Conservation (phyloP, 2,113 vertebrate species). For the Cottus gobio region DNA sequence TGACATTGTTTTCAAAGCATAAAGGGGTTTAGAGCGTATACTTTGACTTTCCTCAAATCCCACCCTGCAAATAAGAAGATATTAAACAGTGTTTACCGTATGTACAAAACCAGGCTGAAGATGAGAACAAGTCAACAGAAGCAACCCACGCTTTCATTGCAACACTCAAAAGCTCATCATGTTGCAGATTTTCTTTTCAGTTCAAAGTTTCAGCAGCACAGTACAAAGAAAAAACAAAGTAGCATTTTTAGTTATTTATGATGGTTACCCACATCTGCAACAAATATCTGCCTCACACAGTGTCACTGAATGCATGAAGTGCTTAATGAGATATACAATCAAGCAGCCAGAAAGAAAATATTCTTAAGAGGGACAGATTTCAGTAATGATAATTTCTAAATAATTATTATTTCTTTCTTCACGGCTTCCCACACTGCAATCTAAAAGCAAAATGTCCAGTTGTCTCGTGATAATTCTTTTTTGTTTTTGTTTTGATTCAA, state of each 20-base stretch:
- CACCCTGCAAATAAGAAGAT: constrained; percentile 24
- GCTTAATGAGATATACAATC: constrained; percentile 17
- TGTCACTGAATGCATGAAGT: neutral
- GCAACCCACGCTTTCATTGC: neutral
- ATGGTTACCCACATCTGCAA: neutral
- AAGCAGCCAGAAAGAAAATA: constrained; percentile 11
- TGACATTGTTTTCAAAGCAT: constrained; percentile 36
- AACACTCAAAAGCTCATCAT: neutral
- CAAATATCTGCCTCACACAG: constrained; percentile 3
- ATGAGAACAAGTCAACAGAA: constrained; percentile 10
- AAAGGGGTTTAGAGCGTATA: constrained; percentile 23
- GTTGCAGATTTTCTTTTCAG: constrained; percentile 17
- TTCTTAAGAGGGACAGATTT: constrained; percentile 20
- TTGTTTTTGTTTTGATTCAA: constrained; percentile 13
- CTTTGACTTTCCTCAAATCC: constrained; percentile 35
- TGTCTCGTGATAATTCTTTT: constrained; percentile 38
- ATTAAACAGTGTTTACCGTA: neutral
- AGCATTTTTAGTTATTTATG: neutral
- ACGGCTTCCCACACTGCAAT: constrained; percentile 24
- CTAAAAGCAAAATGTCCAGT: constrained; percentile 29
- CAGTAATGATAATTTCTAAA: constrained; percentile 28
- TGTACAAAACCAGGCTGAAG: constrained; percentile 5
- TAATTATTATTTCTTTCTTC: constrained; percentile 39
- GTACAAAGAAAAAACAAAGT: neutral
- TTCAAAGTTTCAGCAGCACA: constrained; percentile 10